Percentiles rank a stretch among this genome's conserved stretches.
Conservation (phyloP, 1,140 invertebrate genomes). For the Heliothis virescens region DNA sequence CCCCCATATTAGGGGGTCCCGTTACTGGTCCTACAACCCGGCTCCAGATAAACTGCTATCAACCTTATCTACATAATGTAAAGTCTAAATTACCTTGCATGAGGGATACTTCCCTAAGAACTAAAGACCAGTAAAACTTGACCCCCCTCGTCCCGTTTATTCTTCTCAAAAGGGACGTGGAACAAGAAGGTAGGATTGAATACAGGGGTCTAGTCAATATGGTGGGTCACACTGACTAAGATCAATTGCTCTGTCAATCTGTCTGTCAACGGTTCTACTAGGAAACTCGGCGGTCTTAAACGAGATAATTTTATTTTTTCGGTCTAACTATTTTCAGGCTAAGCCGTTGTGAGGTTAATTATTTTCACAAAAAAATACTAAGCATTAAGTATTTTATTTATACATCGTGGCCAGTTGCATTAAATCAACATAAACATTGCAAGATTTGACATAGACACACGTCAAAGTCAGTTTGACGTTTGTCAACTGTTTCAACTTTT, state of each 20-base stretch:
- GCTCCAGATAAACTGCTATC: constrained; percentile 9
- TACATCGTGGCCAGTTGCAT: background rate
- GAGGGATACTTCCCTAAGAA: background rate
- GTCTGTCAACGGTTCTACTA: constrained; percentile 32
- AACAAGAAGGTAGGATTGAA: constrained; percentile 9
- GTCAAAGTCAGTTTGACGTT: constrained; percentile 28
- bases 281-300: constrained; percentile 30
- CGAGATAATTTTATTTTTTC: constrained; percentile 17
- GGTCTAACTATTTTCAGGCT: background rate
- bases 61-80: constrained; percentile 43
- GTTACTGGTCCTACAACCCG: constrained; percentile 51
- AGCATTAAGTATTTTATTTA: background rate
- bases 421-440: background rate
- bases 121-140: constrained; percentile 18
- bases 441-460: constrained; percentile 1
- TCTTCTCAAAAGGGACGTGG: constrained; percentile 8
- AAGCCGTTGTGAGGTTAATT: background rate
- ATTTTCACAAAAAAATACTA: background rate
- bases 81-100: constrained; percentile 23
- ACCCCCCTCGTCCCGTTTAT: background rate
- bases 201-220: constrained; percentile 32
- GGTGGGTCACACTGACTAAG: constrained; percentile 44
- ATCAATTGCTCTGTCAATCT: constrained; percentile 47
- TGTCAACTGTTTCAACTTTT: background rate
- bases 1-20: constrained; percentile 62